Base-by-base conservation (phyloP, 2,797 vertebrate genomes). In the Brachymystax lenok region DNA sequence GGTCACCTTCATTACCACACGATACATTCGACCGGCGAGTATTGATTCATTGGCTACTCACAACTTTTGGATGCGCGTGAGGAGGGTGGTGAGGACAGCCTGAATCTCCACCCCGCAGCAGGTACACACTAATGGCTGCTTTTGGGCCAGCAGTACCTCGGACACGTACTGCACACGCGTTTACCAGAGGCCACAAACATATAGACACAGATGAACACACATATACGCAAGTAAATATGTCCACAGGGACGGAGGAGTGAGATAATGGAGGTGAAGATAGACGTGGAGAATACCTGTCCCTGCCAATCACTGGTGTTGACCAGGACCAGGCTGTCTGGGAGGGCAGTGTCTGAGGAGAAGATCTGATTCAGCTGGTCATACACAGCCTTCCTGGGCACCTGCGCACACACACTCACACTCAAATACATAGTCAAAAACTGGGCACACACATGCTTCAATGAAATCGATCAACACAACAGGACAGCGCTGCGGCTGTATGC, bases 281-380 rank as follows among this genome's bases (percentile, higher is more conserved):
- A 56, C 5, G 56, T 59, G 56, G 4, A 59, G 56, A 59, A 21
- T 83, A 99, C 98, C 97, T 99, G 97, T 19, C 98, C 98, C 87
- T 98, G 97, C 98, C 98, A 99, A 87, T 99, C 98, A 0, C 95
- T 92, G 0, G 94, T 94, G 33, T 96, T 97, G 78, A 99, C 96
- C 79, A 99, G 87, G 86, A 99, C 97, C 5, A 99, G 95, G 35
- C 96, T 98, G 87, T 99, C 98, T 0, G 98, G 98, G 8, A 99
- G 95, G 10, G 96, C 96, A 0, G 96, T 93, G 0, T 99, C 98
- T 0, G 96, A 97, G 28, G 96, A 85, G 84, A 99, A 87, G 88
- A 98, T 98, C 91, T 97, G 97, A 92, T 98, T 99, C 82, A 99
- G 94, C 78, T 99, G 98, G 86, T 99, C 97, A 0, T 98, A 98